Percentiles rank a stretch among this genome's conserved stretches.
Conservation (phyloP, 2,888 invertebrate species). For the Cephus pygmeus region DNA sequence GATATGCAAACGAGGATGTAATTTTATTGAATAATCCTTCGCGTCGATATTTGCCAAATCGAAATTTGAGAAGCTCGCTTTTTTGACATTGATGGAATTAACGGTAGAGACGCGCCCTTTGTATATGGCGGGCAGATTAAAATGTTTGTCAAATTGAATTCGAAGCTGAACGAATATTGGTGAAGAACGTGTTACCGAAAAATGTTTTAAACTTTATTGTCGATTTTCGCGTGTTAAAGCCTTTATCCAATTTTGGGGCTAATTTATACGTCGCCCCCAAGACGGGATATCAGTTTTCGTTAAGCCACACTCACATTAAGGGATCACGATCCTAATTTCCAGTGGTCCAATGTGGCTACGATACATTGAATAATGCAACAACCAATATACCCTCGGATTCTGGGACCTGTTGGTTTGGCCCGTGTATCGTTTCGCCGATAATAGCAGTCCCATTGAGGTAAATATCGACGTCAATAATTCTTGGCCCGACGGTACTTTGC, state of each 20-base stretch:
- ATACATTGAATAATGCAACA: not conserved
- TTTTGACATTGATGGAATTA: not conserved
- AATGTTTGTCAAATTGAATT: not conserved
- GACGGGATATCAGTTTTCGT: not conserved
- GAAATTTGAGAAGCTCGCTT: not conserved
- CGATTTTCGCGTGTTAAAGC: not conserved
- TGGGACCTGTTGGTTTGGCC: not conserved
- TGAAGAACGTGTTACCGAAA: not conserved
- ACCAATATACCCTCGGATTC: not conserved
- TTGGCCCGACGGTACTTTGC: not conserved
- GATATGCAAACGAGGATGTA: not conserved
- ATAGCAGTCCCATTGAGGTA: not conserved
- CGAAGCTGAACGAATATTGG: not conserved
- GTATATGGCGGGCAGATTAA: not conserved
- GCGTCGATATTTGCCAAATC: not conserved
- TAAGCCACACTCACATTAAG: not conserved
- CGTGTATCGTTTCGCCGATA: not conserved
- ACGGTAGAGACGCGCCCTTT: not conserved
- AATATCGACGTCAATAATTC: not conserved
- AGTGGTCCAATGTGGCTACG: not conserved
- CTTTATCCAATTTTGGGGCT: not conserved
- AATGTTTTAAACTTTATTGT: not conserved
- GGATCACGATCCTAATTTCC: not conserved
- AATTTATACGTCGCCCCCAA: not conserved
- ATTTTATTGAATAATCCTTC: not conserved